Evolutionary conservation across 2,888 invertebrate genomes (phyloP).

Genomic region (Therioaphis trifolii): DNA sequence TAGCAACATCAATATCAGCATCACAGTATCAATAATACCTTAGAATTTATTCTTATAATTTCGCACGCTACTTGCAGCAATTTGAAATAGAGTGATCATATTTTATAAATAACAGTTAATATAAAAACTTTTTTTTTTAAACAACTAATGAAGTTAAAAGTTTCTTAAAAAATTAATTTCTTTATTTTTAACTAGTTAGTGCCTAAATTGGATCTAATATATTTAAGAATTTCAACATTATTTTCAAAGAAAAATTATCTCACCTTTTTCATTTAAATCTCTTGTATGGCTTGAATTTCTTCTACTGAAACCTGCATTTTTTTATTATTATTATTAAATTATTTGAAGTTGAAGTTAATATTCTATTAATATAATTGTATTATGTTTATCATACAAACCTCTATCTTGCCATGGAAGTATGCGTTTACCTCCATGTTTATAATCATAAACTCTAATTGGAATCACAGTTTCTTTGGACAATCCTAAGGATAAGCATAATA

Average conservation of each 20-base stretch:
- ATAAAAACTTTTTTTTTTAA: no score
- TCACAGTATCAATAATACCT: no score
- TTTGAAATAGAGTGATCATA: no score
- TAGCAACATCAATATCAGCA: no score
- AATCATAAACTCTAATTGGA: conserved; percentile 51
- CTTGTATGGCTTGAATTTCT: conserved; percentile 43
- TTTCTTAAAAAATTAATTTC: no score
- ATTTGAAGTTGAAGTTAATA: background rate
- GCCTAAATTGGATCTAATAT: no score
- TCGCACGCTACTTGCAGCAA: no score
- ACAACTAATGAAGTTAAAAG: no score
- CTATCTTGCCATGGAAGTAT: conserved; percentile 59
- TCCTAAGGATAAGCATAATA: conserved; percentile 11
- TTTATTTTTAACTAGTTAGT: no score
- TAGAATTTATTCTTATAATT: no score
- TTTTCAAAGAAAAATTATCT: background rate
- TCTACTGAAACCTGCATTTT: conserved; percentile 51
- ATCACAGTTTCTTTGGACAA: conserved; percentile 49
- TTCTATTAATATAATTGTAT: background rate
- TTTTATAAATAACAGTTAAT: no score
- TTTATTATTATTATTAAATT: background rate
- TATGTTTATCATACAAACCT: conserved; percentile 34
- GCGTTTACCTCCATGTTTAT: conserved; percentile 62
- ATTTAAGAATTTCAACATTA: background rate
- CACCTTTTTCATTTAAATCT: conserved; percentile 51